Evolutionary conservation across 2,113 vertebrate species (phyloP), one percentile per base, ranked within the genome.

Genomic region (Anarrhichthys ocellatus): DNA sequence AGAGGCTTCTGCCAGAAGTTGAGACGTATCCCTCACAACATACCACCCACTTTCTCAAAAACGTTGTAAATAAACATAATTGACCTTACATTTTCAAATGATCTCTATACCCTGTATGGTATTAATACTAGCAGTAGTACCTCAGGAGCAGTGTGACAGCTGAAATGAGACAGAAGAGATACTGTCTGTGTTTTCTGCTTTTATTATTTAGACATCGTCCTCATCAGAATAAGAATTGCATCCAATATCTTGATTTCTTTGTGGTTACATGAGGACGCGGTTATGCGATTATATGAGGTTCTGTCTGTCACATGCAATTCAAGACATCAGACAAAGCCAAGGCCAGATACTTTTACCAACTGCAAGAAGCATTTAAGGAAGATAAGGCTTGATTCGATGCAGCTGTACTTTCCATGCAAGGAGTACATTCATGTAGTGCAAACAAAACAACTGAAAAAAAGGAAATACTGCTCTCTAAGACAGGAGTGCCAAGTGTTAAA

Each of bases 221-320:
- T 29, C 18, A 58, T 69, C 46, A 34, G 67, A n/a, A 71, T 34
- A 22, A 62, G 3, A 73, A 29, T 61, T 73, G n/a, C 27, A 59
- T 6, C 38, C 56, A 46, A n/a, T n/a, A 24, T 46, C 40, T 24
- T 2, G 36, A 48, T 1, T 50, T 36, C 5, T 52, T 22, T 42
- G 50, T 29, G 44, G 61, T 76, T 54, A 65, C n/a, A 9, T 24
- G 5, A 52, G 61, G 61, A 38, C 24, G 22, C 15, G 48, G 48
- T 5, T 22, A 22, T 42, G 34, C 11, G 61, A 46, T 76, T 54
- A 65, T 40, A 2, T 11, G 2, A 52, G 61, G 61, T 29, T 32
- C n/a, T 56, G 34, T 54, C 46, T 44, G 38, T 68, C 64, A 68
- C 52, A 34, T 78, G 50, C 29, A 34, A 32, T 46, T 34, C 0